These are phyloP conservation scores for Cassiopea andromeda DNA, from an alignment of 30 jellyfish, hydroid and myxozoan genomes.

Conservation along the genomic window DNA sequence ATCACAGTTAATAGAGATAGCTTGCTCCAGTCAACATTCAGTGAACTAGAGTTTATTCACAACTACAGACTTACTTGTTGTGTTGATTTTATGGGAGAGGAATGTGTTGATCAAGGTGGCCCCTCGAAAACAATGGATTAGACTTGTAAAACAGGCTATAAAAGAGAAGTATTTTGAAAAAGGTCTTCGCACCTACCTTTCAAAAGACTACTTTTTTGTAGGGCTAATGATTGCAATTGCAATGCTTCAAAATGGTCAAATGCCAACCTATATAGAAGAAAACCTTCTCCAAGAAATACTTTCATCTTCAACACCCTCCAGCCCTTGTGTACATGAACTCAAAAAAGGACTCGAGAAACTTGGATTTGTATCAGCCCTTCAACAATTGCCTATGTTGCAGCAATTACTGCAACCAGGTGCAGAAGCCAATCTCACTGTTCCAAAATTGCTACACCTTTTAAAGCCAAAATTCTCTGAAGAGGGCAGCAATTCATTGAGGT, in stretches of 20 bases:
- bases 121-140: conserved; percentile 68
- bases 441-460: conserved; percentile 19
- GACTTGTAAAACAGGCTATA: conserved; percentile 34
- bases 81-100: conserved; percentile 59
- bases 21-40: conserved; percentile 27
- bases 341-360: conserved; percentile 40
- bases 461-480: conserved; percentile 40
- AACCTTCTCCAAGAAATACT: conserved; percentile 27
- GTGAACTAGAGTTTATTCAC: conserved; percentile 25
- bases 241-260: conserved; percentile 49
- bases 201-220: conserved; percentile 44
- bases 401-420: conserved; percentile 16
- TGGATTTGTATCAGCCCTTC: conserved; percentile 7
- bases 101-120: conserved; percentile 56
- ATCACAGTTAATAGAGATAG: conserved; percentile 51
- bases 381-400: conserved; percentile 36
- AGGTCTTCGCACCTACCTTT: conserved; percentile 32
- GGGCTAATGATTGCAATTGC: conserved; percentile 51
- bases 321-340: conserved; percentile 24
- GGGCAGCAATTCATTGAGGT: conserved; percentile 13
- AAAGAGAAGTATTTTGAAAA: conserved; percentile 43
- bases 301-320: conserved; percentile 7
- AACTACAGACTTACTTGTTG: conserved; percentile 53
- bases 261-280: conserved; percentile 21
- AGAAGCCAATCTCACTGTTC: conserved; percentile 11